Evolutionary conservation across 2,113 vertebrate genomes (phyloP), one percentile per base, ranked within the genome.

Genomic region (Bubo blakistoni): DNA sequence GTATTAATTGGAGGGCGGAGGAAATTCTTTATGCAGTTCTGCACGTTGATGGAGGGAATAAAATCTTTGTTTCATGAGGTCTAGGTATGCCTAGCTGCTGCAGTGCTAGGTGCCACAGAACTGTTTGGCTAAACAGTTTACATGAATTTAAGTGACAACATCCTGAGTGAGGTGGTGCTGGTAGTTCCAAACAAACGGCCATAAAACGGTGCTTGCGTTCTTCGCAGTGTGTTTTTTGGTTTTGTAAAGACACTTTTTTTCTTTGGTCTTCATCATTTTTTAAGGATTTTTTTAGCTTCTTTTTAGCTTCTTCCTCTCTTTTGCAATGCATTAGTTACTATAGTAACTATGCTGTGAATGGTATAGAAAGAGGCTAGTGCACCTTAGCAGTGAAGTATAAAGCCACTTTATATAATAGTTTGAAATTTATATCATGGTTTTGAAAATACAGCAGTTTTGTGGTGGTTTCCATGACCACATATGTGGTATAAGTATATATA

Each of bases 251-350:
- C 65, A 92, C 59, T 84, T 88, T 62, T 58, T 63, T 58, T 59
- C 47, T 90, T 78, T 57, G 49, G 22, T 57, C 95, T 91, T 78
- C 59, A 46, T 81, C 42, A 63, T 94, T 98, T 96, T 95, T 80
- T 29, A 74, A 78, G n/a, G 19, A 29, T 86, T 27, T 93, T 62
- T 51, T 55, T 34, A 67, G 40, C 10, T 63, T 55, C 46, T 86
- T 92, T 86, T 72, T 38, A 70, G 62, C 61, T 70, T 95, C 91
- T 96, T 90, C 89, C 73, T 95, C 94, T 92, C 91, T 97, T 98
- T 97, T 95, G 78, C 98, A 98, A 96, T 97, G 96, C 95, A 97
- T 98, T 97, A 96, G 98, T 98, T 98, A 97, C 98, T 98, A 98
- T 98, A 98, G 98, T 96, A 97, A 98, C 98, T 81, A 81, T 96